Base-by-base conservation (phyloP, 2,113 vertebrate species). In the Istiophorus platypterus region DNA sequence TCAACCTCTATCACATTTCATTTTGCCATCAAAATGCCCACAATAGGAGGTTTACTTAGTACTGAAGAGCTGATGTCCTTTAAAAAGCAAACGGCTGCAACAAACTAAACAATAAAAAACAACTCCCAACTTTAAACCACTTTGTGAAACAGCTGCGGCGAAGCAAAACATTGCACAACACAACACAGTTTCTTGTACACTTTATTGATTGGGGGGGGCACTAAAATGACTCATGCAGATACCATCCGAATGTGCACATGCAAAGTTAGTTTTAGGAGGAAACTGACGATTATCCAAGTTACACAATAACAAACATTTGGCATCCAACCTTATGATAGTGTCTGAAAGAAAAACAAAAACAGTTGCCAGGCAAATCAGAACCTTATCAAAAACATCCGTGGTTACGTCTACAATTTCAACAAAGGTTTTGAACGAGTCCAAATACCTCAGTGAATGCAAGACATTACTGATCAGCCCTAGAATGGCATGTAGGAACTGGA, bases 401-500 rank as follows among this genome's bases (percentile, higher is more conserved):
- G 26, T 24, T 7, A 11, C 27, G 27, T 22, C 26, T 11, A 29
- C 11, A 47, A 13, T 4, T 27, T 29, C 7, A 51, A 7, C 27
- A 0, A 0, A 2, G 17, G 4, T 8, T 63, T 26, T 31, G 2
- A 58, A 69, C 2, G 14, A 27, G 17, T 9, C 45, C 20, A 15
- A 7, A 10, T 49, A n/a, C n/a, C 11, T 3, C 14, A 61, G 61
- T 62, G 8, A 12, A 24, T 10, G 47, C 12, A 7, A 1, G 15
- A 34, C 17, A 56, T n/a, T 22, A 39, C 15, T 10, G 18, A 17
- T 17, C 14, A 9, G 12, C n/a, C 1, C n/a, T 20, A 20, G 29
- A 37, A 59, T 27, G n/a, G 34, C 3, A 2, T 14, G 17, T 3
- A 6, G 17, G 34, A 57, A 0, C 0, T 0, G 13, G 24, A 18